phyloP scores from a whole-genome alignment of 2,797 vertebrate species.

The Enteromius thamalakanensis region DNA sequence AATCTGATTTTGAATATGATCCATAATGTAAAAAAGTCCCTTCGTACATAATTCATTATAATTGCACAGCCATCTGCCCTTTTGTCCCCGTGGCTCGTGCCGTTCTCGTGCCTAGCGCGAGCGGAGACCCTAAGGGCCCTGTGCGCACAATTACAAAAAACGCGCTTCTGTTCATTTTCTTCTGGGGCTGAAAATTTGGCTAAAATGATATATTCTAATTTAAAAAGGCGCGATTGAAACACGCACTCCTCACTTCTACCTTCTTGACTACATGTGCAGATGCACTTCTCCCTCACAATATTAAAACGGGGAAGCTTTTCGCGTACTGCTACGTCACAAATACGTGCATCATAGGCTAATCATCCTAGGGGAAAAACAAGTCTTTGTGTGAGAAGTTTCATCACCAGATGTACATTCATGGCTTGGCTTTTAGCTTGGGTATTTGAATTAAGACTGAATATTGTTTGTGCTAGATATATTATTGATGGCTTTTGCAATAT shows the following conservation, averaged over 20 bases:
- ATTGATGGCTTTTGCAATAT: constrained; percentile 22
- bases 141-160: constrained; percentile 61
- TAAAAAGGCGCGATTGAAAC: neutral
- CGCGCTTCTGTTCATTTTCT: constrained; percentile 56
- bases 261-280: neutral
- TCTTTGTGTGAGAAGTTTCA: constrained; percentile 57
- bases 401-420: constrained; percentile 73
- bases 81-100: constrained; percentile 81
- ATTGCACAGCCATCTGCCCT: constrained; percentile 77
- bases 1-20: neutral
- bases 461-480: constrained; percentile 35
- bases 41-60: constrained; percentile 66
- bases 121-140: neutral
- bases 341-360: constrained; percentile 3
- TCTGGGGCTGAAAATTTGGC: neutral
- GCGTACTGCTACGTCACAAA: constrained; percentile 44
- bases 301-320: neutral
- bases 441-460: constrained; percentile 69
- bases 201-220: neutral
- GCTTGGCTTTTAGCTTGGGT: constrained; percentile 81
- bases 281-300: neutral
- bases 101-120: constrained; percentile 75
- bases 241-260: neutral
- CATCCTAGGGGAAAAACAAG: constrained; percentile 47
- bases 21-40: neutral